A percentile compares a stretch with the other conserved stretches of the same genome.
Evolutionary conservation across 2,797 vertebrate genomes (phyloP).

Genomic region (Poecile montanus): DNA sequence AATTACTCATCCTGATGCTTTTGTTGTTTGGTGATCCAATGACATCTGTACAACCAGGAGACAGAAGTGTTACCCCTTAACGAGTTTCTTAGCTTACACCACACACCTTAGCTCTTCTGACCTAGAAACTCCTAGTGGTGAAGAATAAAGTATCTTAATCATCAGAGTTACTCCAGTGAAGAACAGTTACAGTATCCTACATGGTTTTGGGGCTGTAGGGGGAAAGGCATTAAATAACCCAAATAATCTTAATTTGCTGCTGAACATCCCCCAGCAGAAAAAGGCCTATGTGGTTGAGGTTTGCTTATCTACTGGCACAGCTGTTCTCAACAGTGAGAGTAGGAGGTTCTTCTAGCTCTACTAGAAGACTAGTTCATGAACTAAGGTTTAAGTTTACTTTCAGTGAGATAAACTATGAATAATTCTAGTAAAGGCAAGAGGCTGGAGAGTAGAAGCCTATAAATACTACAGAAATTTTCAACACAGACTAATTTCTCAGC

Average conservation of each 20-base stretch:
- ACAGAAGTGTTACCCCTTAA: neutral
- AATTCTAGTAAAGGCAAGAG: neutral
- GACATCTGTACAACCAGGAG: neutral
- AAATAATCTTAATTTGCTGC: neutral
- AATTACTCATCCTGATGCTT: neutral
- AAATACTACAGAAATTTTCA: neutral
- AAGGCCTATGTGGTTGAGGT: neutral
- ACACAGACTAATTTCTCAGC: neutral
- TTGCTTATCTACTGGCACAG: neutral
- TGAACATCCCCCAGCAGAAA: neutral
- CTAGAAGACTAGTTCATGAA: neutral
- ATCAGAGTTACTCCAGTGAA: neutral
- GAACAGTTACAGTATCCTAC: neutral
- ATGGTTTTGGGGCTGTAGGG: neutral
- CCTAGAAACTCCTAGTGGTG: neutral
- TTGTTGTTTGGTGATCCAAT: neutral
- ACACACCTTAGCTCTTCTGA: neutral
- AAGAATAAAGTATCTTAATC: neutral
- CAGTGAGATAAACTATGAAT: neutral
- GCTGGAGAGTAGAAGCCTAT: neutral
- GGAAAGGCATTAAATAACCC: neutral
- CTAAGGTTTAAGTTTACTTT: neutral
- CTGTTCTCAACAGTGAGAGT: neutral
- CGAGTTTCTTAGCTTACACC: neutral
- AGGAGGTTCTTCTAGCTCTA: neutral